Evolutionary conservation across 2,888 invertebrate genomes (phyloP).

Genomic region (Anarsia innoxiella): DNA sequence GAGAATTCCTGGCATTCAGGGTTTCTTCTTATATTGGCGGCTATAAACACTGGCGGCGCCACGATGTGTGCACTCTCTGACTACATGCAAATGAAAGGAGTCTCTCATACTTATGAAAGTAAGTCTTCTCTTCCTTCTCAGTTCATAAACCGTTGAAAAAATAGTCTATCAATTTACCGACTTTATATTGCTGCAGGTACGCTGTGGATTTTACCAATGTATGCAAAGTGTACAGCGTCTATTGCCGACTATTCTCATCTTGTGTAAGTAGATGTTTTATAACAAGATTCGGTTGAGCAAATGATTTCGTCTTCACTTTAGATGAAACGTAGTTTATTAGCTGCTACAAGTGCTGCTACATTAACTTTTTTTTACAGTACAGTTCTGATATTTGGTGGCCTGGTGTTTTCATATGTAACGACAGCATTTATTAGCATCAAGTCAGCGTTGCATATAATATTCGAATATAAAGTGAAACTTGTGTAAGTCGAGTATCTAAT

Average conservation of each 20-base stretch:
- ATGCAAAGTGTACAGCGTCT: slow-evolving; percentile 48
- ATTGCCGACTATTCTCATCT: slow-evolving; percentile 46
- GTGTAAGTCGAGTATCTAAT: slow-evolving; percentile 40
- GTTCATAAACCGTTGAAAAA: background rate
- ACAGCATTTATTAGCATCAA: slow-evolving; percentile 50
- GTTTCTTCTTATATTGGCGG: slow-evolving; percentile 35
- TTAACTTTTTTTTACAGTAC: slow-evolving; percentile 40
- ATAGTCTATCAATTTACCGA: background rate
- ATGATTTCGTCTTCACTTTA: no score
- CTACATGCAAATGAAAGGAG: slow-evolving; percentile 30
- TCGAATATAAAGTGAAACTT: slow-evolving; percentile 60
- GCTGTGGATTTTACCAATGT: slow-evolving; percentile 61
- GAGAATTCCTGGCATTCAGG: slow-evolving; percentile 60
- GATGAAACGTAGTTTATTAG: no score
- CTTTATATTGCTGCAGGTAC: slow-evolving; percentile 39
- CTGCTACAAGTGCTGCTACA: no score
- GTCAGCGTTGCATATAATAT: slow-evolving; percentile 56
- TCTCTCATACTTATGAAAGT: slow-evolving; percentile 43
- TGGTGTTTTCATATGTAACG: slow-evolving; percentile 48
- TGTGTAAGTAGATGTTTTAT: slow-evolving; percentile 32
- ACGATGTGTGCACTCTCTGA: slow-evolving; percentile 48
- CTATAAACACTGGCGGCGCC: slow-evolving; percentile 31
- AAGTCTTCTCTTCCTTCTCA: slow-evolving; percentile 17
- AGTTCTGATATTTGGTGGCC: slow-evolving; percentile 47
- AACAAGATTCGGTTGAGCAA: background rate